Base-by-base conservation (phyloP, 2,888 invertebrate genomes). In the Neocrepidodera transversa region DNA sequence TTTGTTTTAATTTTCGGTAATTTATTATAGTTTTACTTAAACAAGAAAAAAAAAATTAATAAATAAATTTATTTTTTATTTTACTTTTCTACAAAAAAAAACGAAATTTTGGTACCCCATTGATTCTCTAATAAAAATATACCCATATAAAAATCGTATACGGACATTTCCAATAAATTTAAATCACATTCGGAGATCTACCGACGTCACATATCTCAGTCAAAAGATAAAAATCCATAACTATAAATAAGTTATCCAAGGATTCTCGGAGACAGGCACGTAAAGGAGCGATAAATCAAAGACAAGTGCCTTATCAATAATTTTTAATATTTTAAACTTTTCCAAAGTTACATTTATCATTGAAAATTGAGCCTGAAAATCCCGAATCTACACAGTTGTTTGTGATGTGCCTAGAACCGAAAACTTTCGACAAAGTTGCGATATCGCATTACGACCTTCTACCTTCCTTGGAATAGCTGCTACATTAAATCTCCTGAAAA, bases 401-500 rank as follows among this genome's bases (percentile, higher is more conserved):
- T 53, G 65, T 56, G 58, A 63, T 61, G 54, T 61, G 53, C 50
- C 38, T 58, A 55, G 45, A 38, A 61, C 45, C 40, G 43, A 28
- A 60, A 65, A 63, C 49, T 63, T 61, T 51, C 52, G 35, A 42
- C 32, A 47, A 56, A 64, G 58, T 68, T 62, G 52, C 40, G 64
- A 60, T 67, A 66, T 65, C 63, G 45, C 62, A 58, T 61, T 63
- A 65, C 64, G 62, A 60, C 61, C 59, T 62, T 59, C 50, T 63
- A 43, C 55, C 68, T 68, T 55, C 23, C 45, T 26, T 38, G 62
- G 61, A 61, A 57, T 65, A 63, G 68, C 68, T 65, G 67, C 68
- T 65, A 67, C 71, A 70, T 70, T 70, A 67, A 68, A 68, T 69
- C 70, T 64, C 60, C 54, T 61, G 66, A 67, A 45, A 64, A 58